Conservation (phyloP, 2,888 invertebrate genomes). For the Oxytorus armatus region DNA sequence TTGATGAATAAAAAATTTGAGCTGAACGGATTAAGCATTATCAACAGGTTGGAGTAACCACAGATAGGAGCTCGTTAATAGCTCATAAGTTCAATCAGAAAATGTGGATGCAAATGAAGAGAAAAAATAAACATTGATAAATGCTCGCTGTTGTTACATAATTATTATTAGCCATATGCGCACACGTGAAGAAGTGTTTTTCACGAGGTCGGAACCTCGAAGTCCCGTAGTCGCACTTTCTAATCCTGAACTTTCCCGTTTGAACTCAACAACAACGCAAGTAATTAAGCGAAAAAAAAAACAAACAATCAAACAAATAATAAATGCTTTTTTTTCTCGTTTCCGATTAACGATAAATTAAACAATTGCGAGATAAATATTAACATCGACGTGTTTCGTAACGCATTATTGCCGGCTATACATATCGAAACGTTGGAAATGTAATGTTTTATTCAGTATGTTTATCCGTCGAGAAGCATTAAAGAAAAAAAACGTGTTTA, state of each 20-base stretch:
- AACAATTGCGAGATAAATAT: neutral
- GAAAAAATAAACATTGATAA: neutral
- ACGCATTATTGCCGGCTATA: neutral
- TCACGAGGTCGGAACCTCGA: constrained; percentile 16
- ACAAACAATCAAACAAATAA: neutral
- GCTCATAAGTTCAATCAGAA: neutral
- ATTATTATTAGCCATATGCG: constrained; percentile 34
- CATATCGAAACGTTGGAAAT: neutral
- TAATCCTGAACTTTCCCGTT: constrained; percentile 15
- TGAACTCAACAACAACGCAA: too few species aligned
- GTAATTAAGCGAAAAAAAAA: neutral
- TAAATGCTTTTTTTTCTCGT: neutral
- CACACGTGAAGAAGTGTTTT: constrained; percentile 9
- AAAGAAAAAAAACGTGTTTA: constrained; percentile 34
- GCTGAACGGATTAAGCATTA: too few species aligned
- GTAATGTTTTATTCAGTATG: constrained; percentile 25
- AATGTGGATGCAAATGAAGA: neutral
- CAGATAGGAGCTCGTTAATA: neutral
- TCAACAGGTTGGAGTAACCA: too few species aligned
- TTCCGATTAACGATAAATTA: neutral
- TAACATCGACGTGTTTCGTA: neutral
- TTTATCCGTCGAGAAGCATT: neutral
- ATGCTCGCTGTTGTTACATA: constrained; percentile 19
- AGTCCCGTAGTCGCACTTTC: constrained; percentile 19
- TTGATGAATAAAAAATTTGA: too few species aligned